Evolutionary conservation across 92 coral and sea anemone species (phyloP).

Genomic region (Parazoanthus darwini): DNA sequence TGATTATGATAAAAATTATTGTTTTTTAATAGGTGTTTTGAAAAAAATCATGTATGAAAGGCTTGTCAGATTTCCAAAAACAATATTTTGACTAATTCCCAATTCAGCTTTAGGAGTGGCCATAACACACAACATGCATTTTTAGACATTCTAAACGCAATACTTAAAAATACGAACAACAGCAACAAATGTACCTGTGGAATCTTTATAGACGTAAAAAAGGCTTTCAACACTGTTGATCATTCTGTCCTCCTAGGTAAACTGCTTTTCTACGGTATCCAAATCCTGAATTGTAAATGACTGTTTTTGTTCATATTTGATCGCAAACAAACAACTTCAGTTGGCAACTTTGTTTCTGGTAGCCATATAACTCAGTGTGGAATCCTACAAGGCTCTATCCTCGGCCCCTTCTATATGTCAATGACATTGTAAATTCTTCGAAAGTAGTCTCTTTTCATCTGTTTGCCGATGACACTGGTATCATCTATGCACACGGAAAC

Average conservation of each 20-base stretch:
- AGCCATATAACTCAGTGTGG: constrained; percentile 5
- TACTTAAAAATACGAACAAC: background rate
- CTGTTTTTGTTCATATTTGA: background rate
- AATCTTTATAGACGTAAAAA: too few relatives aligned
- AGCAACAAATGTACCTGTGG: background rate
- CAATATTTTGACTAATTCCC: background rate
- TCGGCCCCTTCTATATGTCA: background rate
- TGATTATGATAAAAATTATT: too few relatives aligned
- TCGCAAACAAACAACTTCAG: background rate
- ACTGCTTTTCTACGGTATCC: background rate
- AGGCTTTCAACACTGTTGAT: too few relatives aligned
- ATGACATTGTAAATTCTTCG: background rate
- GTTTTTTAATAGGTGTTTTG: background rate
- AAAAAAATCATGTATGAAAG: too few relatives aligned
- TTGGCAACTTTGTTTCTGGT: background rate
- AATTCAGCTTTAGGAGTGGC: background rate
- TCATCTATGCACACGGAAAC: background rate
- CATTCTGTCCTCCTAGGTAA: too few relatives aligned
- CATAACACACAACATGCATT: background rate
- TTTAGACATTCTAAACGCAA: background rate
- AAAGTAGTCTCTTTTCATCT: background rate
- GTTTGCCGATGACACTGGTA: too few relatives aligned
- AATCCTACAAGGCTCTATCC: too few relatives aligned
- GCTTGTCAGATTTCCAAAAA: background rate
- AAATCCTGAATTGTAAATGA: background rate